Evolutionary conservation across 1,140 invertebrate genomes (phyloP), one percentile per base, ranked within the genome.

Genomic region (Nephila pilipes): DNA sequence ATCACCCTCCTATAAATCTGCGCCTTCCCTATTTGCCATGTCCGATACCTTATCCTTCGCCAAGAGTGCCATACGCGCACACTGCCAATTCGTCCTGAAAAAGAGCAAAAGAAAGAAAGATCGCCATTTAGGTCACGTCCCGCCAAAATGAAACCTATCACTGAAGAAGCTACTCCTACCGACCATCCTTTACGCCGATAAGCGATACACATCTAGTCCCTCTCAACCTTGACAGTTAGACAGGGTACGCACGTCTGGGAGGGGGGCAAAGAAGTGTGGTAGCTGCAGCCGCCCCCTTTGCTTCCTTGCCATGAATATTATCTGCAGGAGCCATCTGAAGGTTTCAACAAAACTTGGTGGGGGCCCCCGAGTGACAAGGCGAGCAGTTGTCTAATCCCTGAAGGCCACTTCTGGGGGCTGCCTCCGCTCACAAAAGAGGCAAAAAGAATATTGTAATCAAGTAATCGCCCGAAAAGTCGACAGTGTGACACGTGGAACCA

Each of bases 371-470:
- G 32, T 75, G 69, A 75, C 69, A 75, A 75, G 69, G 69, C 69
- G 32, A 75, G 69, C 20, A 32, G 69, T 75, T 29, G 69, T 75
- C 29, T 75, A 75, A 75, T 75, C 69, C 46, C 69, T 36, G 69
- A 75, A 75, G 69, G 69, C 69, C 69, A 65, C 69, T 75, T 75
- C 32, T 75, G 16, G 25, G 69, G 69, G 32, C 2, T 18, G 18
- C 5, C 29, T 75, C 6, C 32, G 29, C 29, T 36, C 29, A 32
- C 65, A 75, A 75, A 75, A 75, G 22, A 32, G 16, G 69, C 29
- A 75, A 75, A 46, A 32, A 75, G 69, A 57, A 83, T 83, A 55
- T 83, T 83, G 81, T 83, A 83, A 83, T 83, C 81, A 83, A 83
- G 81, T 55, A 83, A 83, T 83, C 81, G 81, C 29, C 54, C 38